Evolutionary conservation across 2,113 vertebrate species (phyloP).

Genomic region (Todiramphus saurophagus): DNA sequence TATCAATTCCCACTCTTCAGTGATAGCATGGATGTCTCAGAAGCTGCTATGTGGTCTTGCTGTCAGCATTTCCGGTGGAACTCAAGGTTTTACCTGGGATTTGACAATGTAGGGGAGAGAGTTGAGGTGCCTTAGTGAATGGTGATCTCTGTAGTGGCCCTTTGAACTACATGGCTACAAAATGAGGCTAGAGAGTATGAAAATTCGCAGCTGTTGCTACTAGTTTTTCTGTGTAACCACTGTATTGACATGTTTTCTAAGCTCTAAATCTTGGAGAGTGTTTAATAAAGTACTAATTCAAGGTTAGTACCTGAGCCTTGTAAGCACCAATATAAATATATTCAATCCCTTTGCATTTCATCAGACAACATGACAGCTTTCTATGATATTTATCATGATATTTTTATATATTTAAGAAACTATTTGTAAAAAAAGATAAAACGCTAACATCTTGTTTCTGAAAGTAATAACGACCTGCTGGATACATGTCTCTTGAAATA

Average conservation of each 20-base stretch:
- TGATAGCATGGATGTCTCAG: fast-evolving
- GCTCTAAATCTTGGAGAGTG: neutral
- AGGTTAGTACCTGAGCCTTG: neutral
- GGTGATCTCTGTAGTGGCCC: neutral
- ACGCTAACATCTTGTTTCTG: too few relatives aligned
- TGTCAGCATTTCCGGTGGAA: neutral
- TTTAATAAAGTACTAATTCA: neutral
- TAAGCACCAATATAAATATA: neutral
- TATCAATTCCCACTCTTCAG: neutral
- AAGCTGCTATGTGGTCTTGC: neutral
- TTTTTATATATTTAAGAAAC: neutral
- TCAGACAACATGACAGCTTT: neutral
- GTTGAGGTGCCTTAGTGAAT: neutral
- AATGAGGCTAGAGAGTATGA: neutral
- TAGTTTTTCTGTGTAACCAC: neutral
- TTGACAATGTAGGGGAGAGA: neutral
- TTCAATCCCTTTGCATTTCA: neutral
- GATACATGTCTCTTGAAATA: neutral
- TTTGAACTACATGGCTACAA: neutral
- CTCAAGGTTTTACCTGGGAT: neutral
- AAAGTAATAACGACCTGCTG: neutral
- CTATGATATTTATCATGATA: neutral
- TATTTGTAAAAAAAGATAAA: neutral
- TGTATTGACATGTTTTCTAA: neutral
- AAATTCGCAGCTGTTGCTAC: neutral